A percentile compares a stretch with the other conserved stretches of the same genome.
Conservation (phyloP, 2,888 invertebrate species). For the Rhyacophila evoluta region DNA sequence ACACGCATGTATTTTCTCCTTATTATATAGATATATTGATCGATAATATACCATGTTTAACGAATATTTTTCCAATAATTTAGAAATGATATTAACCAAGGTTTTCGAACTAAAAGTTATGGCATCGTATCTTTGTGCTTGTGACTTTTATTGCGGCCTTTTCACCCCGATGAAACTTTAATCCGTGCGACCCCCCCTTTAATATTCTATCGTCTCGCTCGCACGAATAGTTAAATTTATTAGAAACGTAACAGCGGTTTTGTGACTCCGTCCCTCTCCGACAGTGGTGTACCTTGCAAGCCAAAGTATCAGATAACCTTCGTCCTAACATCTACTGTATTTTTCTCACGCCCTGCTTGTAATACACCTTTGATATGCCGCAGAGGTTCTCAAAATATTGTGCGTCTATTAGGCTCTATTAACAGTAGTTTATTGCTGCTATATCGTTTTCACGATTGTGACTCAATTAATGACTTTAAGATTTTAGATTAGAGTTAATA, state of each 20-base stretch:
- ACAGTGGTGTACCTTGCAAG: neutral
- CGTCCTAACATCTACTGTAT: neutral
- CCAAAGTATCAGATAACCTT: constrained; percentile 11
- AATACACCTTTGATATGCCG: constrained; percentile 19
- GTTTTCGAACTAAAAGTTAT: too few relatives aligned
- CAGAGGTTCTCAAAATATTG: neutral
- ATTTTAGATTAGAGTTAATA: too few relatives aligned
- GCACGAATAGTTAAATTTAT: neutral
- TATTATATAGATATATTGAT: too few relatives aligned
- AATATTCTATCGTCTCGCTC: neutral
- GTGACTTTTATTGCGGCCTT: constrained; percentile 5
- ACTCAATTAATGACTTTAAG: too few relatives aligned
- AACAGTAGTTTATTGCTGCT: too few relatives aligned
- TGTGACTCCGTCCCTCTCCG: neutral
- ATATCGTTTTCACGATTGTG: too few relatives aligned
- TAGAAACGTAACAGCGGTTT: neutral
- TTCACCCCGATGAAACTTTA: constrained; percentile 18
- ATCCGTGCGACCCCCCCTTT: constrained; percentile 3
- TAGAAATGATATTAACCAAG: too few relatives aligned
- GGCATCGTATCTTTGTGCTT: neutral
- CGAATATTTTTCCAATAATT: too few relatives aligned
- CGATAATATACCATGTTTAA: too few relatives aligned
- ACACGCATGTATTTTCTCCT: too few relatives aligned
- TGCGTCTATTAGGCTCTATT: neutral
- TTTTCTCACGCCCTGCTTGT: neutral